Conservation (phyloP, 2,888 invertebrate species). For the Chaetoderma sp. region DNA sequence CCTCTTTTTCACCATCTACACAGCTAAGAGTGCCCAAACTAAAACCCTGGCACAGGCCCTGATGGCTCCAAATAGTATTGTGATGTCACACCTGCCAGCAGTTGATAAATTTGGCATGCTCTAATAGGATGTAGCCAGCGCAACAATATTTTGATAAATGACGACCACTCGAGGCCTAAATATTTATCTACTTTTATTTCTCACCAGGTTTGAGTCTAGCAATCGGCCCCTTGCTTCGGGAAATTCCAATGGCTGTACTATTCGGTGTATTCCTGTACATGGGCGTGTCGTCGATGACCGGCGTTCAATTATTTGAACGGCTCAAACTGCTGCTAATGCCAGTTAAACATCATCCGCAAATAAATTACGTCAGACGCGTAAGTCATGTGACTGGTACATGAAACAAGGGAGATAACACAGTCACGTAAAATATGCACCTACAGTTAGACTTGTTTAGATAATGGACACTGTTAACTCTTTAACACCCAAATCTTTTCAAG, state of each 20-base stretch:
- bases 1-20: too few species aligned
- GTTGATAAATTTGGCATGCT: too few species aligned
- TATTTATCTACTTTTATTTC: too few species aligned
- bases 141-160: too few species aligned
- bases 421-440: not conserved
- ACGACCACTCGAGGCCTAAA: too few species aligned
- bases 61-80: too few species aligned
- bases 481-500: too few species aligned
- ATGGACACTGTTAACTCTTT: too few species aligned
- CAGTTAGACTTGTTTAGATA: not conserved
- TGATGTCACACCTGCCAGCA: too few species aligned
- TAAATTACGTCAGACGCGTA: slow-evolving; percentile 88
- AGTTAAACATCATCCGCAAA: slow-evolving; percentile 93
- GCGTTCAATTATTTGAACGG: slow-evolving; percentile 94
- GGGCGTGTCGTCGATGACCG: slow-evolving; percentile 92
- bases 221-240: slow-evolving; percentile 80
- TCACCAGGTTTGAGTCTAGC: slow-evolving; percentile 79
- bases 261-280: slow-evolving; percentile 91
- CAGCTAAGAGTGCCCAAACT: too few species aligned
- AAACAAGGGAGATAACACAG: not conserved
- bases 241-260: slow-evolving; percentile 95
- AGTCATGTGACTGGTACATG: slow-evolving; percentile 61
- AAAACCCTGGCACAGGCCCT: too few species aligned
- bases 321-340: slow-evolving; percentile 91
- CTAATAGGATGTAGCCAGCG: too few species aligned